Base-by-base conservation (phyloP, 2,797 vertebrate genomes). In the Nasua narica region DNA sequence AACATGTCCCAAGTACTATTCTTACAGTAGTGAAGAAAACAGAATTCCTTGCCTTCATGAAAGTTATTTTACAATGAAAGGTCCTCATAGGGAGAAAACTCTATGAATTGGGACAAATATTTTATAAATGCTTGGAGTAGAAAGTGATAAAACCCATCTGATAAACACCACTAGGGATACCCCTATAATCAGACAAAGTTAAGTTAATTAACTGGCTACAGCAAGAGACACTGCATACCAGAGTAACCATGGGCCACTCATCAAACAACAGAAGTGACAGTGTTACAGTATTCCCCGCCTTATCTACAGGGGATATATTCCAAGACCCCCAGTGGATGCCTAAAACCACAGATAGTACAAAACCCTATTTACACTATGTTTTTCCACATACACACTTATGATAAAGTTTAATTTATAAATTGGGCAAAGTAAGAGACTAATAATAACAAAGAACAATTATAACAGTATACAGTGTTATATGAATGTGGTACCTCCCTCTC, bases 101-200 rank as follows among this genome's bases (percentile, higher is more conserved):
- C 19, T 15, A 69, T 62, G 11, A 70, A 60, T 27, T 93, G 27
- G 54, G 43, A 88, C 52, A 96, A 84, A 93, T 82, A 54, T 13
- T 79, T 89, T 87, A 92, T 67, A 70, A 91, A 72, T 89, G 37
- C 25, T 90, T 96, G 27, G 7, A 88, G 32, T 27, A 95, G 23
- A 88, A 95, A 15, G 21, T 72, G 15, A 46, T 58, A 85, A 72
- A 56, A 6, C 3, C 40, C 25, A 81, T 72, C 35, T 67, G 43
- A 87, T 52, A 70, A 84, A 77, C 27, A 72, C 25, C 48, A 74
- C 25, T 67, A 54, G 5, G 0, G 10, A 84, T 14, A 83, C 10
- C 18, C 69, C 8, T 89, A 21, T 18, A 67, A 32, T 74, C 25
- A 82, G 18, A 94, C 46, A 72, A 85, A 43, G 13, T 77, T 67